A percentile compares a stretch with the other conserved stretches of the same genome.
Evolutionary conservation across 2,113 vertebrate genomes (phyloP).

Genomic region (Gymnorhina tibicen): DNA sequence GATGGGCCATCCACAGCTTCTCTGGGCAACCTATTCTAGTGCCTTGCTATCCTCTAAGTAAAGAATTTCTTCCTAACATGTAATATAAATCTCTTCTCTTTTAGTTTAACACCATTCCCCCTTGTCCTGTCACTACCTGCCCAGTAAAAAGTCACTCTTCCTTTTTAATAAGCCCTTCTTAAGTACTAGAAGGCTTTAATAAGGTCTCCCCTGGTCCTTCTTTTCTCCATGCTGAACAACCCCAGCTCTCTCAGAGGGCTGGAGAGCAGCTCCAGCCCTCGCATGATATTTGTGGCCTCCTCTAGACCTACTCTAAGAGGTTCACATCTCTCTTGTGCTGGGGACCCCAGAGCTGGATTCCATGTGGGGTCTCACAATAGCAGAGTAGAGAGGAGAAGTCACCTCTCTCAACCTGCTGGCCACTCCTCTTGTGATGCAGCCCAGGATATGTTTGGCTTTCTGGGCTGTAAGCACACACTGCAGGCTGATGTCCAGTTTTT

Average conservation of each 20-base stretch:
- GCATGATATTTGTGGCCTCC: not conserved
- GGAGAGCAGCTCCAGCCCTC: not conserved
- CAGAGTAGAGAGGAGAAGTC: not conserved
- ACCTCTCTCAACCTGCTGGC: not conserved
- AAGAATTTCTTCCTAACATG: not conserved
- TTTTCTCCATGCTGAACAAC: not conserved
- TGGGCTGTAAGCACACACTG: rapidly evolving
- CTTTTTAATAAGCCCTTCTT: not conserved
- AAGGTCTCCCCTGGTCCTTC: not conserved
- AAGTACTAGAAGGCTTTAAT: not conserved
- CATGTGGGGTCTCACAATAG: not conserved
- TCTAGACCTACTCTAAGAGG: not conserved
- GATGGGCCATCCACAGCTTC: not conserved
- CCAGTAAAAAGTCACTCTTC: not conserved
- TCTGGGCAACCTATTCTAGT: not conserved
- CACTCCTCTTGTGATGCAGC: not conserved
- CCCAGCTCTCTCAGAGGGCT: not conserved
- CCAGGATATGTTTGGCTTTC: not conserved
- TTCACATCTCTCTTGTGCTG: not conserved
- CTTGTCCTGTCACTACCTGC: not conserved
- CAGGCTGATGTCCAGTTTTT: not conserved
- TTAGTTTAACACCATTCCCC: not conserved
- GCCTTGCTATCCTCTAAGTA: not conserved
- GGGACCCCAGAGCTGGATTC: not conserved
- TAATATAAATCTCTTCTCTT: not conserved